Evolutionary conservation across 2,888 invertebrate species (phyloP), one percentile per base, ranked within the genome.

Genomic region (Alsophila aescularia): DNA sequence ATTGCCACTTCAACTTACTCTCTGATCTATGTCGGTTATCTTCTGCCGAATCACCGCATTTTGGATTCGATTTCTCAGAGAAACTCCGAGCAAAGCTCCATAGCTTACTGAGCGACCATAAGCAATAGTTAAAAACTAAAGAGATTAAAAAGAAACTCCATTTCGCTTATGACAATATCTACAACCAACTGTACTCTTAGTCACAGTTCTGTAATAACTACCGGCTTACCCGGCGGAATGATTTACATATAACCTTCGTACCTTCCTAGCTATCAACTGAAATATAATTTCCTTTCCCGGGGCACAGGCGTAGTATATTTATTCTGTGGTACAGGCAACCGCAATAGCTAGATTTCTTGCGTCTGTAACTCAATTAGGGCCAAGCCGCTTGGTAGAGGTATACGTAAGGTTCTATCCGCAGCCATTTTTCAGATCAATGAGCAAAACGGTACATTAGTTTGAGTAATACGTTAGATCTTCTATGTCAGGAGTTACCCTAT

Each of bases 351-450:
- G 63, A 68, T 68, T 67, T 66, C 59, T 58, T 59, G 43, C 56
- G 52, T 54, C 63, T 64, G 64, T 72, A 76, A 74, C 69, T 79
- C 73, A 74, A 79, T 79, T 73, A 77, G 56, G 57, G 57, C 45
- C 60, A 69, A 64, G 67, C 60, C 55, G 51, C 58, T 35, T 42
- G 44, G 41, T 43, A 37, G 29, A 40, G 36, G 37, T 45, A 43
- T 43, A 54, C 24, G 45, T 48, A 54, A 24, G 53, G 45, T 39
- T 59, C 62, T 66, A 62, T 55, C 66, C 67, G 55, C 66, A 64
- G 58, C 63, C 53, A 70, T 73, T 72, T 73, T 72, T 73, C 68
- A 72, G 54, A 63, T 52, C 49, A 54, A 44, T 40, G 29, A 52
- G 35, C 41, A 39, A 39, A 52, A 15, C 52, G 34, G 44, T 47